These are phyloP conservation scores for Drosophila subpulchrella DNA, from an alignment of 1,140 invertebrate genomes.

Conservation along the genomic window DNA sequence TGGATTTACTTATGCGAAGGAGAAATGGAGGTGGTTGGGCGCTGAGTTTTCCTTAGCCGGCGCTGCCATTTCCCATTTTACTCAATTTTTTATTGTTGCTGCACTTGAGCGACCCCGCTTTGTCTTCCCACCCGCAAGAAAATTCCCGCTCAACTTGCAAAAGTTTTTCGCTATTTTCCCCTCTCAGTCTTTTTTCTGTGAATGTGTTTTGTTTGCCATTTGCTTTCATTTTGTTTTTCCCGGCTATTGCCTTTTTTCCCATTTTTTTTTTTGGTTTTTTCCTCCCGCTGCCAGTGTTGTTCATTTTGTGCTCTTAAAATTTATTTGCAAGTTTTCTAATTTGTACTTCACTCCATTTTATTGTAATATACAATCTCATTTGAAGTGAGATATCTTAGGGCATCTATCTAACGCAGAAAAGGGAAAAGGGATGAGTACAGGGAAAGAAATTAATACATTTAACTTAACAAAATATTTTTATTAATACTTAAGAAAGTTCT, in stretches of 20 bases:
- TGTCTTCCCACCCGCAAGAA: slow-evolving; percentile 62
- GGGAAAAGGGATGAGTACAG: slow-evolving; percentile 2
- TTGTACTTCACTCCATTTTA: slow-evolving; percentile 83
- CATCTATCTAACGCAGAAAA: slow-evolving; percentile 47
- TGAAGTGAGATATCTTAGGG: slow-evolving; percentile 56
- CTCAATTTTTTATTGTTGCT: slow-evolving; percentile 81
- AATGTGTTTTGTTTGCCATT: slow-evolving; percentile 79
- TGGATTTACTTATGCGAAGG: slow-evolving; percentile 71
- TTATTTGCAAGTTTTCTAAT: slow-evolving; percentile 84
- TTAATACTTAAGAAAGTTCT: too few relatives aligned
- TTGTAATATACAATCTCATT: slow-evolving; percentile 84
- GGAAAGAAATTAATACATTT: not conserved
- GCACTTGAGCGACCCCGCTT: slow-evolving; percentile 77
- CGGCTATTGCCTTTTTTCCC: slow-evolving; percentile 19
- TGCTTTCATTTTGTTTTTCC: slow-evolving; percentile 59
- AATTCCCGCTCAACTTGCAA: slow-evolving; percentile 79
- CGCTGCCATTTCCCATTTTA: slow-evolving; percentile 81
- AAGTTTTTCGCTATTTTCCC: slow-evolving; percentile 77
- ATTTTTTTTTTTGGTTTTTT: slow-evolving; percentile 4
- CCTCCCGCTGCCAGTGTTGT: slow-evolving; percentile 27
- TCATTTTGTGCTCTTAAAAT: slow-evolving; percentile 76
- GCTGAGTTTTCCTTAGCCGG: slow-evolving; percentile 24
- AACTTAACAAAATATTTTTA: too few relatives aligned
- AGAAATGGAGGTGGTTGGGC: not conserved
- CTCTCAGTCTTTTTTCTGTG: slow-evolving; percentile 37